Conservation (phyloP, 2,113 vertebrate species). For the Xiphophorus hellerii region DNA sequence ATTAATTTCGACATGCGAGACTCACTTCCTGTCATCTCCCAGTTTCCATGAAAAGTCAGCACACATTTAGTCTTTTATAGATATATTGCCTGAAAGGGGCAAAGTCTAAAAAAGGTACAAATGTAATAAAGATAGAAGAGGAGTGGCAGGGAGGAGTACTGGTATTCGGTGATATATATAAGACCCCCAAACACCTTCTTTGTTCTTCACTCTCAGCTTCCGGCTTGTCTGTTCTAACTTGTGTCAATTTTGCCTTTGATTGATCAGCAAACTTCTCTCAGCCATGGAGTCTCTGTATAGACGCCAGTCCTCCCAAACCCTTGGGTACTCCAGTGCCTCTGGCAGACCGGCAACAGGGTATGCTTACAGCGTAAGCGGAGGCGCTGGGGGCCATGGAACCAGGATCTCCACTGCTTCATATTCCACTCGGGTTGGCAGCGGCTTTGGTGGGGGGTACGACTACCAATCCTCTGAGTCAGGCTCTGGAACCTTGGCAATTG, state of each 20-base stretch:
- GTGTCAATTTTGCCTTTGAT: conserved; percentile 16
- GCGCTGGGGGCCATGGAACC: conserved; percentile 70
- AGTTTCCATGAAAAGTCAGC: conserved; percentile 17
- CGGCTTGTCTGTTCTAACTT: conserved; percentile 26
- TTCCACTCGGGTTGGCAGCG: conserved; percentile 31
- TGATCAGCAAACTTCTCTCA: conserved; percentile 11
- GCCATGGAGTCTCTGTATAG: conserved; percentile 52
- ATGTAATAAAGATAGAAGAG: conserved; percentile 52
- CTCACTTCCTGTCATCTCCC: neutral
- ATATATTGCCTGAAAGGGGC: conserved; percentile 15
- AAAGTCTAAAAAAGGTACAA: conserved; percentile 64
- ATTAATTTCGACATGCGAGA: neutral
- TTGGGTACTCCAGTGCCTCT: neutral
- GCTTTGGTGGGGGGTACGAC: conserved; percentile 21
- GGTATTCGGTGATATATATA: conserved; percentile 46
- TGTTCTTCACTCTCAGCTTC: conserved; percentile 30
- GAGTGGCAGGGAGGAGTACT: conserved; percentile 46
- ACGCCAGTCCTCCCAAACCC: neutral
- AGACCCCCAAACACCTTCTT: conserved; percentile 5
- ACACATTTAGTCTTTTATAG: conserved; percentile 15
- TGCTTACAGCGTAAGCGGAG: conserved; percentile 70
- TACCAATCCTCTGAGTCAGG: neutral
- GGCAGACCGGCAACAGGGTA: conserved; percentile 10
- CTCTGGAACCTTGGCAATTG: conserved; percentile 49
- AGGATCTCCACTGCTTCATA: conserved; percentile 65